phyloP scores from a whole-genome alignment of 2,797 vertebrate species.

The Chrysocyon brachyurus region DNA sequence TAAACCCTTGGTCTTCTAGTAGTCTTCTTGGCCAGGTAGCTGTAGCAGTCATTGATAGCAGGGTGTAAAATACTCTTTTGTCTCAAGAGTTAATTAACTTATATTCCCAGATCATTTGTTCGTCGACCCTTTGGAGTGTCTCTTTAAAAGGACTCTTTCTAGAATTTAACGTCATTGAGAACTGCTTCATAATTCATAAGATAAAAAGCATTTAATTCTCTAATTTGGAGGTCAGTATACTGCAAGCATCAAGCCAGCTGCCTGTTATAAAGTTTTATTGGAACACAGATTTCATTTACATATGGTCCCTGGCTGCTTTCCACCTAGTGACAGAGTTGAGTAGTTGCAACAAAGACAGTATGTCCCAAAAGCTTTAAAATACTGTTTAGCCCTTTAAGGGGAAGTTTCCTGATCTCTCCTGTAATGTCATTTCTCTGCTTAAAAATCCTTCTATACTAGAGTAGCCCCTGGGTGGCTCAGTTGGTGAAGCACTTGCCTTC shows the following conservation, averaged over 20 bases:
- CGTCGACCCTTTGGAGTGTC: background rate
- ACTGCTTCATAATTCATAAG: constrained; percentile 51
- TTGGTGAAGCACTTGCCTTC: no score
- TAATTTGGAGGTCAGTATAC: background rate
- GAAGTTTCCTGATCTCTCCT: background rate
- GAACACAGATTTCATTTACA: background rate
- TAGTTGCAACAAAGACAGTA: background rate
- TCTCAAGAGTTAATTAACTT: constrained; percentile 20
- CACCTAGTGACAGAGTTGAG: background rate
- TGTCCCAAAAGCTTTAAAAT: background rate
- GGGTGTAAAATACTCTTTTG: constrained; percentile 37
- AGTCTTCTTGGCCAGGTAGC: background rate
- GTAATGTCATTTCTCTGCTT: background rate
- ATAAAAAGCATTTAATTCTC: constrained; percentile 4
- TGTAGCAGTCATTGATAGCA: background rate
- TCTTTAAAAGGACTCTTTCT: constrained; percentile 33
- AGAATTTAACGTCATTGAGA: constrained; percentile 44
- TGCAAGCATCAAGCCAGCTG: background rate
- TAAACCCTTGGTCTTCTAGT: background rate
- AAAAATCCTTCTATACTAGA: background rate
- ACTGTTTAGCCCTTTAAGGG: background rate
- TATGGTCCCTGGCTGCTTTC: background rate
- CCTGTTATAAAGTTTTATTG: constrained; percentile 4
- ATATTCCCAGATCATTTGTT: background rate
- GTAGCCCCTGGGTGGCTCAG: no score